Percentiles rank a stretch among this genome's conserved stretches.
Conservation (phyloP, 2,797 vertebrate genomes). For the Parauchenoglanis punctatus region DNA sequence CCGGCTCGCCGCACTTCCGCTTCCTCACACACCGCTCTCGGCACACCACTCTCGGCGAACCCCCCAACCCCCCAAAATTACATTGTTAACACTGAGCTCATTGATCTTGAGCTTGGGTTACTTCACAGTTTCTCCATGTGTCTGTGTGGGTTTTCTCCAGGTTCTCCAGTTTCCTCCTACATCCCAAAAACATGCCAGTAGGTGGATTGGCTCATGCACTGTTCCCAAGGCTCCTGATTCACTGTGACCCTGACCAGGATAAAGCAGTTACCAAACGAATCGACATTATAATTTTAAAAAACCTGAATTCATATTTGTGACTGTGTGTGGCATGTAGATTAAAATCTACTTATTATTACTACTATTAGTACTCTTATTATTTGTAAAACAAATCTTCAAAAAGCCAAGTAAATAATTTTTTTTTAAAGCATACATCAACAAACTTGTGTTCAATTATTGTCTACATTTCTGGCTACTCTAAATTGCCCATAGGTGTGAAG, state of each 20-base stretch:
- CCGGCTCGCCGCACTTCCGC: too few relatives aligned
- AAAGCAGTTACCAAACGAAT: background rate
- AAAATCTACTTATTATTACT: background rate
- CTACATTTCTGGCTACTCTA: background rate
- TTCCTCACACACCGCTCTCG: too few relatives aligned
- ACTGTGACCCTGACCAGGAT: background rate
- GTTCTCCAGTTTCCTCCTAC: background rate
- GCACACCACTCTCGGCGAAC: too few relatives aligned
- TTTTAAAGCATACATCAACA: background rate
- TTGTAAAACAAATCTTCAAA: background rate
- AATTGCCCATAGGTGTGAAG: too few relatives aligned
- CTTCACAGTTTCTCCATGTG: background rate
- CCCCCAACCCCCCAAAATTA: background rate
- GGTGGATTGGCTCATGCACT: background rate
- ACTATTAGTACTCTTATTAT: background rate
- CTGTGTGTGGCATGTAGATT: background rate
- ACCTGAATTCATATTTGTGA: background rate
- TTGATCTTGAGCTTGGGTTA: background rate
- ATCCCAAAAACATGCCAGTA: too few relatives aligned
- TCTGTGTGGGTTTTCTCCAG: background rate
- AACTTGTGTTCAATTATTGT: background rate
- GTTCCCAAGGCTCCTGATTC: background rate
- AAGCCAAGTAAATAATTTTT: background rate
- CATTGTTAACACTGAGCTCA: background rate
- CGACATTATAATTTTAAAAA: too few relatives aligned